Base-by-base conservation (phyloP, 2,888 invertebrate species). In the Mythimna ferrago region DNA sequence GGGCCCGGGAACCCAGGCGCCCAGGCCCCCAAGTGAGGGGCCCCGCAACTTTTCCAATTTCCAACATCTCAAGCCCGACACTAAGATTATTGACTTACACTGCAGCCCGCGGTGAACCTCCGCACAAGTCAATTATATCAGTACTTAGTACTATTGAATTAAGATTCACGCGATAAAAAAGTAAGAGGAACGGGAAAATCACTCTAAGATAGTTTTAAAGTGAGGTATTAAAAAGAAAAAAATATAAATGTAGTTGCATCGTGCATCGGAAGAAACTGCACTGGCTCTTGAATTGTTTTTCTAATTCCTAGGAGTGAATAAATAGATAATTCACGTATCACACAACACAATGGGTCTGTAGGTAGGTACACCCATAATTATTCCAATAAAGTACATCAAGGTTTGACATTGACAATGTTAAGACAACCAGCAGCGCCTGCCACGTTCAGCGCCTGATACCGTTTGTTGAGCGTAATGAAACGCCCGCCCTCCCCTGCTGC, bases 401-500 rank as follows among this genome's bases (percentile, higher is more conserved):
- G 38, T 5, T 9, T 38, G 38, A 21, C 35, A 56, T 38, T 54
- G 61, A 11, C 44, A 26, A 54, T 32, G 32, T 64, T 48, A 11
- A 60, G 48, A 53, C 38, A 57, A 66, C 54, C 48, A 69, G 14
- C 16, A 32, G 41, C 21, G 38, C 38, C 63, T 48, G 48, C 62
- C 44, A 21, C 35, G 21, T 53, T 57, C 26, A 57, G 38, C 26
- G 7, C 54, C 51, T 57, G 54, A 60, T 67, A 21, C 53, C 57
- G 60, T 56, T 67, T 48, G 57, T 48, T 44, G 66, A 44, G 61
- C 54, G 74, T 86, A 86, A 85, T 85, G 82, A 83, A 78, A 83
- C 76, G 87, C 84, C 85, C 81, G 65, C 63, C 81, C 26, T 86
- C 87, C 85, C 86, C 87, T 89, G 86, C 77, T 87, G 86, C 73